Evolutionary conservation across 2,797 vertebrate species (phyloP).

Genomic region (Gymnocypris eckloni): DNA sequence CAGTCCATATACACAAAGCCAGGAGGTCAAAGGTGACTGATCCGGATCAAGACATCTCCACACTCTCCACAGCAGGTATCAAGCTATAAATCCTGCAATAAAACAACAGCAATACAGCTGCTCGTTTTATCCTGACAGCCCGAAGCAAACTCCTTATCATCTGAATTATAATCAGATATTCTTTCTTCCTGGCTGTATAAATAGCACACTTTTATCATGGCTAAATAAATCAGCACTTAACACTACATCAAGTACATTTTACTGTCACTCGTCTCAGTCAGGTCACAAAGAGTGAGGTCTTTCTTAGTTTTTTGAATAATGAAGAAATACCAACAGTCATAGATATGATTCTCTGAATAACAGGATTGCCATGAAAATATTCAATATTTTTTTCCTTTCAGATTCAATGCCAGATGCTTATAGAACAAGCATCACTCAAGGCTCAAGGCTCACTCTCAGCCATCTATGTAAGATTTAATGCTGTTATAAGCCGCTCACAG

Average conservation of each 20-base stretch:
- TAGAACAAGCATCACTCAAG: not conserved
- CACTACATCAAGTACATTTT: constrained; percentile 34
- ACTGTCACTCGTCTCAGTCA: constrained; percentile 20
- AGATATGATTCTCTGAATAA: not conserved
- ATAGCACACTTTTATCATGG: constrained; percentile 40
- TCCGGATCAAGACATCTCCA: not conserved
- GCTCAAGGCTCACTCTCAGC: not conserved
- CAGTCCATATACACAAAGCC: not conserved
- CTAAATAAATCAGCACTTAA: constrained; percentile 42
- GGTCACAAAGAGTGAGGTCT: constrained; percentile 1
- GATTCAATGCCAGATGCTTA: not conserved
- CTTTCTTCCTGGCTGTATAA: constrained; percentile 25
- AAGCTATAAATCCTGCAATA: constrained; percentile 9
- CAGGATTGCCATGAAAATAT: constrained; percentile 12
- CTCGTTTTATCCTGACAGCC: constrained; percentile 26
- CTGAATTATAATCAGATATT: constrained; percentile 52
- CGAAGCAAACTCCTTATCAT: constrained; percentile 51
- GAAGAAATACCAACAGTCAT: not conserved
- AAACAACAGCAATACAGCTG: constrained; percentile 28
- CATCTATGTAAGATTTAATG: not conserved
- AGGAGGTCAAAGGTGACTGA: not conserved
- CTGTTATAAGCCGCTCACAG: not conserved
- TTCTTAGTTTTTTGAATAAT: not conserved
- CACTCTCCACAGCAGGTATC: not conserved
- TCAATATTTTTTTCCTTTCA: not conserved